These are phyloP conservation scores for Drusus annulatus DNA, from an alignment of 1,140 invertebrate genomes.

Conservation along the genomic window DNA sequence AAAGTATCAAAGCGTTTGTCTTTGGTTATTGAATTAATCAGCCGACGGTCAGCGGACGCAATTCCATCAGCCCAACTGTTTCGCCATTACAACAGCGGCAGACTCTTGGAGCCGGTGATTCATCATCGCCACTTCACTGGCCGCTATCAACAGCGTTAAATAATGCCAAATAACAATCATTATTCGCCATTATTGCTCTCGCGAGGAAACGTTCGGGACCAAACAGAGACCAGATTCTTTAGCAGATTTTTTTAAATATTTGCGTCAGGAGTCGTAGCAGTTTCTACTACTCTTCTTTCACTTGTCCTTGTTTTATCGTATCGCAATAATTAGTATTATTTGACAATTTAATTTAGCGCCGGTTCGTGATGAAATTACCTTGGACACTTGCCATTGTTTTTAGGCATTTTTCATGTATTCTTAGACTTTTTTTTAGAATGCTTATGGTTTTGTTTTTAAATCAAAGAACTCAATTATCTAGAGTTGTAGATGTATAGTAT, in stretches of 20 bases:
- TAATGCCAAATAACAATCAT: too few species aligned
- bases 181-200: not conserved
- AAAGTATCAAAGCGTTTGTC: slow-evolving; percentile 11
- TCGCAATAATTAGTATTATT: too few species aligned
- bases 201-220: not conserved
- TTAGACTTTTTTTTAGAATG: too few species aligned
- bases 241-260: not conserved
- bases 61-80: slow-evolving; percentile 6
- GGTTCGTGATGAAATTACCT: too few species aligned
- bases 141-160: not conserved
- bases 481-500: too few species aligned
- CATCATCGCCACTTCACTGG: not conserved
- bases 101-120: not conserved
- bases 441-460: too few species aligned
- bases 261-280: not conserved
- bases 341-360: too few species aligned
- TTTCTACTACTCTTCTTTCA: not conserved
- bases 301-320: not conserved
- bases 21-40: slow-evolving; percentile 17
- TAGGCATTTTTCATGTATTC: too few species aligned
- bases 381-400: too few species aligned
- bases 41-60: slow-evolving; percentile 9
- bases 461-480: too few species aligned
- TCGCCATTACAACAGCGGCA: not conserved
- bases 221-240: not conserved